Conservation (phyloP, 1,140 invertebrate genomes). For the Cotesia vestalis region DNA sequence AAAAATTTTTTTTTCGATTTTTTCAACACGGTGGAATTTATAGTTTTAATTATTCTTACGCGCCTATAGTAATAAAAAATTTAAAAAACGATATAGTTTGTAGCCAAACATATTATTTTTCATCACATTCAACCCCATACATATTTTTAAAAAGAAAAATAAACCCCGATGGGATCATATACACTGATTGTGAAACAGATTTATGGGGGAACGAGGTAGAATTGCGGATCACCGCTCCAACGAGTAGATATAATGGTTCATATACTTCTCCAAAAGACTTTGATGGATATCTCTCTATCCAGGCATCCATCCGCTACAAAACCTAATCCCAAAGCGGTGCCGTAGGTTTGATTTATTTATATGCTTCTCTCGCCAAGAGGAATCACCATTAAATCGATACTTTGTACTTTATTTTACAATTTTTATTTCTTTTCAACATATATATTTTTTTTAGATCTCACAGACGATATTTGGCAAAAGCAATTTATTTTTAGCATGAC, state of each 20-base stretch:
- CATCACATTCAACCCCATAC: background rate
- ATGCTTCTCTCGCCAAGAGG: conserved; percentile 11
- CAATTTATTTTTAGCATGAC: conserved; percentile 19
- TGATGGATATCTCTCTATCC: conserved; percentile 36
- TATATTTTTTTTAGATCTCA: conserved; percentile 11
- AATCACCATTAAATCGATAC: conserved; percentile 27
- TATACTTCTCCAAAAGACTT: conserved; percentile 36
- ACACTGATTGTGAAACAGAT: conserved; percentile 13
- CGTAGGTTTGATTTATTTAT: conserved; percentile 32
- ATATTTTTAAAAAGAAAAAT: conserved; percentile 18
- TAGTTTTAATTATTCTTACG: too few species aligned
- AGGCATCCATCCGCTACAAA: conserved; percentile 35
- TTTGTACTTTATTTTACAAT: conserved; percentile 19
- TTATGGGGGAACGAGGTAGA: conserved; percentile 26
- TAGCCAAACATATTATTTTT: conserved; percentile 6
- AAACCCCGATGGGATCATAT: background rate
- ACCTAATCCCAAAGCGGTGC: conserved; percentile 30
- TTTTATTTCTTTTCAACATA: conserved; percentile 1
- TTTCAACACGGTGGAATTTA: too few species aligned
- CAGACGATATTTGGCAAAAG: background rate
- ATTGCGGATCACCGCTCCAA: conserved; percentile 25
- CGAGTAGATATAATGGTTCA: conserved; percentile 39
- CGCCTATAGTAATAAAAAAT: too few species aligned
- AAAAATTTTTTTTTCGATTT: too few species aligned
- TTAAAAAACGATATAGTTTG: background rate